These are phyloP conservation scores for Apodemia zela DNA, from an alignment of 2,888 invertebrate genomes.

Conservation along the genomic window DNA sequence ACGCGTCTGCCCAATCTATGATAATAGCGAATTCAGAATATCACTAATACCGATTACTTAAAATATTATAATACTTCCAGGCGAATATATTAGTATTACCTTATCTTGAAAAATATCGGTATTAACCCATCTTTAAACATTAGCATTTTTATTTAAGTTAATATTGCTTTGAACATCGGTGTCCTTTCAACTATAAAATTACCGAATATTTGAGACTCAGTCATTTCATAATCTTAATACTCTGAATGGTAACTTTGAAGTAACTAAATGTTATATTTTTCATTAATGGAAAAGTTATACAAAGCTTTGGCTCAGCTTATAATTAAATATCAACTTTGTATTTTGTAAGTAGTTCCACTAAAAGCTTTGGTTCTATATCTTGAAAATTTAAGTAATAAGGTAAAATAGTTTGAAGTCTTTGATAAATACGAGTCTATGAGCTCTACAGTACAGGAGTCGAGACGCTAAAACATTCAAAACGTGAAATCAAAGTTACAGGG, in stretches of 20 bases:
- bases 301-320: not conserved
- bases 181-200: no score
- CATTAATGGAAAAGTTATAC: not conserved
- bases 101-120: no score
- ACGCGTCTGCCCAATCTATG: no score
- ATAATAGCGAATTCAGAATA: no score
- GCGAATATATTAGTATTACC: no score
- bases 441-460: not conserved
- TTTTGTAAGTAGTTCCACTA: not conserved
- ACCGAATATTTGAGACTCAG: no score
- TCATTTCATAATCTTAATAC: no score
- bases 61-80: no score
- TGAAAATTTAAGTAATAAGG: constrained; percentile 3
- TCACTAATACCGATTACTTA: no score
- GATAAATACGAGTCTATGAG: constrained; percentile 3
- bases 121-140: no score
- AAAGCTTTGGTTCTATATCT: not conserved
- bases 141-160: not conserved
- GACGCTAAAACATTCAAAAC: not conserved
- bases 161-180: no score
- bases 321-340: not conserved
- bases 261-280: not conserved
- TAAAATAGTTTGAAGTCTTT: constrained; percentile 1
- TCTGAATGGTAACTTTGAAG: no score
- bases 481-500: not conserved